Evolutionary conservation across 2,113 vertebrate genomes (phyloP).

Genomic region (Clupea harengus): DNA sequence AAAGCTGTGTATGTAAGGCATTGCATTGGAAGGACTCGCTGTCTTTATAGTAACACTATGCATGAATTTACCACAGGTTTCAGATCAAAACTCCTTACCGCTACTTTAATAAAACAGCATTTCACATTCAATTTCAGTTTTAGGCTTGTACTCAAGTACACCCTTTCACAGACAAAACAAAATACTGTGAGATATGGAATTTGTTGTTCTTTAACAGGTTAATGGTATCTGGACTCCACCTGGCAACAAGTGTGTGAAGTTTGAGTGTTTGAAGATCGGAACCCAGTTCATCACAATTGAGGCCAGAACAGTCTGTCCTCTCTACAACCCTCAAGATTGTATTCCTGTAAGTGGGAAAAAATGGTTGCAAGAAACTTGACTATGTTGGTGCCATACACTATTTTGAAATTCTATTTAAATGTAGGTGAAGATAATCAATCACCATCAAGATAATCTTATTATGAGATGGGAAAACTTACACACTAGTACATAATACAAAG

Average conservation of each 20-base stretch:
- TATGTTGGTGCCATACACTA: not conserved
- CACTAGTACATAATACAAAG: no score
- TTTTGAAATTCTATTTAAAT: no score
- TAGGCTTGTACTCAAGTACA: not conserved
- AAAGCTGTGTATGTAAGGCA: not conserved
- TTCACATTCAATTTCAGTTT: no score
- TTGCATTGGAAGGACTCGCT: not conserved
- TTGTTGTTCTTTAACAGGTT: constrained; percentile 57
- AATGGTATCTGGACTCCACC: constrained; percentile 60
- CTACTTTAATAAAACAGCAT: no score
- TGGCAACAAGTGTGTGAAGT: constrained; percentile 66
- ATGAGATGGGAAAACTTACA: no score
- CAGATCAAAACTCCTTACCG: no score
- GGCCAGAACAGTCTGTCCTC: constrained; percentile 60
- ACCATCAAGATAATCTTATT: no score
- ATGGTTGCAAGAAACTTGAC: not conserved
- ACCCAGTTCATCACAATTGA: constrained; percentile 56
- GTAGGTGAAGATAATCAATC: no score
- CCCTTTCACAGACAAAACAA: not conserved
- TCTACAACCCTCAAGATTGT: constrained; percentile 58
- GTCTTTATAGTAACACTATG: no score
- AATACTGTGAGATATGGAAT: not conserved
- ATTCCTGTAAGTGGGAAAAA: constrained; percentile 62
- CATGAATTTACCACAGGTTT: no score
- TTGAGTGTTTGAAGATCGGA: constrained; percentile 66